Evolutionary conservation across 2,113 vertebrate species (phyloP).

Genomic region (Leptodactylus fuscus): DNA sequence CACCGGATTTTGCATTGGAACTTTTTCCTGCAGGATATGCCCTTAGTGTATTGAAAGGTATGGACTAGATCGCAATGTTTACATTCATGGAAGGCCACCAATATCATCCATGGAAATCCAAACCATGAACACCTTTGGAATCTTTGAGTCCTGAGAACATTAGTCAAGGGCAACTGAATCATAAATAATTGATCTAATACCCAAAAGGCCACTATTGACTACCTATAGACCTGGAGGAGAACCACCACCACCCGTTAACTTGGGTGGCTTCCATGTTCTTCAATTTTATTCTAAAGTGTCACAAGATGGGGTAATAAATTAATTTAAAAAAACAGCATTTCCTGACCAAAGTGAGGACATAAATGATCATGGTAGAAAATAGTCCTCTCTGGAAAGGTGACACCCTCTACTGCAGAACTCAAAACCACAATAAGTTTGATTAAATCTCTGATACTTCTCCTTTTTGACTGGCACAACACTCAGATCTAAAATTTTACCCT

Average conservation of each 20-base stretch:
- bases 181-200: too few species aligned
- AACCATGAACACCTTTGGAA: background rate
- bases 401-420: background rate
- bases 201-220: too few species aligned
- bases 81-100: too few species aligned
- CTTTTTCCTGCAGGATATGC: too few species aligned
- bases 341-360: background rate
- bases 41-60: too few species aligned
- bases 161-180: too few species aligned
- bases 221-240: too few species aligned
- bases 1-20: too few species aligned
- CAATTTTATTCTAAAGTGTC: background rate
- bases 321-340: background rate
- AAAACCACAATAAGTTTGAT: background rate
- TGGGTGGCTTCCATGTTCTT: too few species aligned
- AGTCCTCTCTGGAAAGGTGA: background rate
- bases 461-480: background rate
- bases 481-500: background rate
- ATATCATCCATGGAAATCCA: background rate
- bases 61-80: too few species aligned
- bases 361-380: background rate
- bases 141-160: background rate
- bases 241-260: too few species aligned
- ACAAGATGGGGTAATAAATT: background rate
- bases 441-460: slow-evolving; percentile 24